Conservation (phyloP, 2,797 vertebrate species). For the Microctenopoma stevenorrisi region DNA sequence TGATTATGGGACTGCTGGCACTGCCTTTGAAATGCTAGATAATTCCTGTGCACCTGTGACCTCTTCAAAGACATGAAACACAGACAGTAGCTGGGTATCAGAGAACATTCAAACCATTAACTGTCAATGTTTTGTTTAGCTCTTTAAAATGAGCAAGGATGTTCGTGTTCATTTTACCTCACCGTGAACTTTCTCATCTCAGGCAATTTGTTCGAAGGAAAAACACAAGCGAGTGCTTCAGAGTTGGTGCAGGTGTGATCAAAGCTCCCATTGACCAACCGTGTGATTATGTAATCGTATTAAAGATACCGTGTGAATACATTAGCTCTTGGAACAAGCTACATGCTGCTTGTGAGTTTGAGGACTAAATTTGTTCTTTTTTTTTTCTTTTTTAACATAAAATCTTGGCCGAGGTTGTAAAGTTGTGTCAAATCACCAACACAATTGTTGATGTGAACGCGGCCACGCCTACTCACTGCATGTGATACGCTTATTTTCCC, state of each 20-base stretch:
- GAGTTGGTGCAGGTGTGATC: conserved; percentile 28
- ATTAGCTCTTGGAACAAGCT: not conserved
- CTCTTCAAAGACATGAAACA: not conserved
- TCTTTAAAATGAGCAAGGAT: not conserved
- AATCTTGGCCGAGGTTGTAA: conserved; percentile 27
- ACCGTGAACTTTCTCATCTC: too few species aligned
- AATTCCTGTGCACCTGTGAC: not conserved
- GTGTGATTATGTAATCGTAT: conserved; percentile 35
- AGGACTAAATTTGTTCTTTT: conserved; percentile 31
- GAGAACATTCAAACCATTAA: not conserved
- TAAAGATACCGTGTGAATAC: not conserved
- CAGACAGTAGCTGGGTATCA: not conserved
- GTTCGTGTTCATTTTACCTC: not conserved
- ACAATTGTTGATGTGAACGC: conserved; percentile 44
- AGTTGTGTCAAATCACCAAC: conserved; percentile 51
- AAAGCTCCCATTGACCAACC: conserved; percentile 37
- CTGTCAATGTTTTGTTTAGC: not conserved
- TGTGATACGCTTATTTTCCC: conserved; percentile 49
- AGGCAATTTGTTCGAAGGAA: too few species aligned
- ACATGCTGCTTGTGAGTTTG: not conserved
- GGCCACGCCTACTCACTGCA: conserved; percentile 50
- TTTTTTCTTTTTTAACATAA: not conserved
- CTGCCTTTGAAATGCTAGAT: not conserved
- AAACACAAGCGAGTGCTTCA: not conserved
- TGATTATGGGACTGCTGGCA: not conserved